These are phyloP conservation scores for Ariolimax columbianus DNA, from an alignment of 2,888 invertebrate species.

Conservation along the genomic window DNA sequence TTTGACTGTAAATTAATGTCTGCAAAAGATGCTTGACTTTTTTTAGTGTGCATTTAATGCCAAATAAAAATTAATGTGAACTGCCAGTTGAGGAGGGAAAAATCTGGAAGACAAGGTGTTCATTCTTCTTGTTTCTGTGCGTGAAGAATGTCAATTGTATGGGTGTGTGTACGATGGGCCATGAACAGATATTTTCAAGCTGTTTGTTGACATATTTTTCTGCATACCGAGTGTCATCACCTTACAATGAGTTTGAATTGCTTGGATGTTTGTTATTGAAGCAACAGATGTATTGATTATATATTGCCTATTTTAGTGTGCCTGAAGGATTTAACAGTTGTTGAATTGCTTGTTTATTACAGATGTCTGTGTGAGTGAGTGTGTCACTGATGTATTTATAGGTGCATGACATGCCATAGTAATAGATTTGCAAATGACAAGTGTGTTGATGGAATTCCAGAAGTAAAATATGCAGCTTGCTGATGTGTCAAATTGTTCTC, in stretches of 20 bases:
- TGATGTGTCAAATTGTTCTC: too few species aligned
- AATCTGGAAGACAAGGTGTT: neutral
- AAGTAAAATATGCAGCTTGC: too few species aligned
- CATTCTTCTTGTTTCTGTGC: neutral
- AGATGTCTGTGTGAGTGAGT: neutral
- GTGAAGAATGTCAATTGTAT: neutral
- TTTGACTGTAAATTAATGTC: slow-evolving; percentile 40
- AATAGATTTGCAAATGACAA: neutral
- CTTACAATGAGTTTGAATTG: neutral
- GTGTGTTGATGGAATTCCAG: too few species aligned
- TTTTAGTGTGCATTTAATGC: neutral
- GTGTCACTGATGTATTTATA: neutral
- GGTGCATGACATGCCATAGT: neutral
- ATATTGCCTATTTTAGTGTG: too few species aligned
- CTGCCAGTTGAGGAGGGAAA: neutral
- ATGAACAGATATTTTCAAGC: too few species aligned
- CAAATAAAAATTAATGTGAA: neutral
- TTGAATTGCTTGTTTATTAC: neutral
- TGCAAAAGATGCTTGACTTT: slow-evolving; percentile 10
- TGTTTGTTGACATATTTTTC: too few species aligned
- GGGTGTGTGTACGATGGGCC: neutral
- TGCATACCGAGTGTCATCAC: too few species aligned
- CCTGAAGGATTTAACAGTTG: too few species aligned
- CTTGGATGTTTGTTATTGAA: neutral
- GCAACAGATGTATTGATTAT: neutral